These are phyloP conservation scores for Clanis bilineata DNA, from an alignment of 2,888 invertebrate species.

Conservation along the genomic window DNA sequence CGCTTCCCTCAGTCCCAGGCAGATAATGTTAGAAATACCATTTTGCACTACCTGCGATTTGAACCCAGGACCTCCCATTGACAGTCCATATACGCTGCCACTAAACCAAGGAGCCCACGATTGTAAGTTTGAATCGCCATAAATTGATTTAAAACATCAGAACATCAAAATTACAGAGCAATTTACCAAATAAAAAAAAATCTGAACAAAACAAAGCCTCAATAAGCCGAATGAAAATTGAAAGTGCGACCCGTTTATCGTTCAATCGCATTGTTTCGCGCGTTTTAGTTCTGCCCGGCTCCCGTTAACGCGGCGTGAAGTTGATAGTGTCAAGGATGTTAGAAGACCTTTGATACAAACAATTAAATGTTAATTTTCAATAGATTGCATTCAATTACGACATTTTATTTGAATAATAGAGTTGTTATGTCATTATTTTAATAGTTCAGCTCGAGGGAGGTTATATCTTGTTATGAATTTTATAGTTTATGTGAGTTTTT, in stretches of 20 bases:
- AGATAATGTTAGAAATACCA: too few relatives aligned
- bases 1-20: too few relatives aligned
- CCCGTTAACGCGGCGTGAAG: constrained; percentile 35
- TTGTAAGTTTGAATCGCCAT: too few relatives aligned
- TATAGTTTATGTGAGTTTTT: neutral
- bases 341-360: constrained; percentile 29
- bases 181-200: too few relatives aligned
- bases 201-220: too few relatives aligned
- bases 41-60: too few relatives aligned
- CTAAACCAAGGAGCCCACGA: too few relatives aligned
- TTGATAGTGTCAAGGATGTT: constrained; percentile 37
- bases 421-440: constrained; percentile 1
- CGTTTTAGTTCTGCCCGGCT: constrained; percentile 33
- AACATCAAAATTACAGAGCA: too few relatives aligned
- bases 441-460: neutral
- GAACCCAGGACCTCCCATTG: too few relatives aligned
- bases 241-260: neutral
- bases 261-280: constrained; percentile 10
- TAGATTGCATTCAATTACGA: constrained; percentile 24
- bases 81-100: too few relatives aligned
- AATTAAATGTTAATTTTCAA: constrained; percentile 34
- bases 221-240: neutral
- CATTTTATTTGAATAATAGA: constrained; percentile 15
- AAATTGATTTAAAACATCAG: too few relatives aligned
- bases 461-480: neutral